Evolutionary conservation across 2,113 vertebrate species (phyloP), one percentile per base, ranked within the genome.

Genomic region (Gambusia holbrooki): DNA sequence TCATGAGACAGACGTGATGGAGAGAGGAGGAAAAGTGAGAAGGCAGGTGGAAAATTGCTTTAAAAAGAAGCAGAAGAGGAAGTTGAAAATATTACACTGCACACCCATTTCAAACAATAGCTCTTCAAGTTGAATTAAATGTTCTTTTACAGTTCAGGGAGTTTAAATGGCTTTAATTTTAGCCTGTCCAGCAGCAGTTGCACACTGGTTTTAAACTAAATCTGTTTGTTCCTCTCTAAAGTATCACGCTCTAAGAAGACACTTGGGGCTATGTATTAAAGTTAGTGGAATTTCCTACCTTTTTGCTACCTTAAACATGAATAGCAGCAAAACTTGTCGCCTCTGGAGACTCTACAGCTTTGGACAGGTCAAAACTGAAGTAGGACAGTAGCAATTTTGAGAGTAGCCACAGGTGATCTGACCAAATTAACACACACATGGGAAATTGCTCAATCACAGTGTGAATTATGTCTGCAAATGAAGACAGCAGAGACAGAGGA

Each of bases 1-100:
- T 88, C 87, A 85, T 71, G 70, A 58, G 40, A 78, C 37, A 69
- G 69, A 69, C 62, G 32, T 70, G 76, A 83, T 69, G 74, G 82
- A 80, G 72, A 42, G 62, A 22, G 14, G 4, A 40, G 30, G 42
- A 62, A 35, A 42, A 27, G 48, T n/a, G 37, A 28, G 74, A 58
- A 37, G 54, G 67, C 51, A 74, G 83, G 60, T 37, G 51, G 66
- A 73, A 82, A 80, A 81, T 2, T 1, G 73, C 42, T 51, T 35
- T 11, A 66, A 64, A 45, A n/a, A 28, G 69, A 74, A 25, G 69
- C 54, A 27, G 13, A 77, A 63, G n/a, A 42, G 27, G 10, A 37
- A 61, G 35, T 60, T 69, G 9, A 28, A 73, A 1, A 62, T 66
- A 15, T 63, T 11, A 71, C 37, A 61, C 27, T 65, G 61, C 73